phyloP scores from a whole-genome alignment of 2,888 invertebrate species.

The Charanyca ferruginea region DNA sequence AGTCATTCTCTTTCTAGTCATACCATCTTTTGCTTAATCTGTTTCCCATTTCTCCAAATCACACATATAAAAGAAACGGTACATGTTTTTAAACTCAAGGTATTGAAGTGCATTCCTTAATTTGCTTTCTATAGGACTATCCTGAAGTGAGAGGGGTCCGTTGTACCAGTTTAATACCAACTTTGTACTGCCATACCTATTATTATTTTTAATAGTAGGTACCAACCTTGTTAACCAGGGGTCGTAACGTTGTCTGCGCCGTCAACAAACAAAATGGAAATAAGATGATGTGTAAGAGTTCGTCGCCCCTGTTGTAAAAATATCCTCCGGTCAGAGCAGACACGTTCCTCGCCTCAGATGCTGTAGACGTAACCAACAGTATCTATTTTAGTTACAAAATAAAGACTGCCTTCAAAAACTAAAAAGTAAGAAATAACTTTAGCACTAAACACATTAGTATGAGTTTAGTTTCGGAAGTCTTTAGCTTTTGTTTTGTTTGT shows the following conservation, averaged over 20 bases:
- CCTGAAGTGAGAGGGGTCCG: neutral
- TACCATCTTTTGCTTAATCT: neutral
- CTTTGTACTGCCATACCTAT: neutral
- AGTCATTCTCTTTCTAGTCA: neutral
- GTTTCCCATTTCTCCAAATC: too few species aligned
- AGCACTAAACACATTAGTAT: too few species aligned
- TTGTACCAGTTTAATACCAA: neutral
- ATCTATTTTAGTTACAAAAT: conserved; percentile 58
- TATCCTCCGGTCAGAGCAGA: conserved; percentile 59
- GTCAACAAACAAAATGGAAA: conserved; percentile 57
- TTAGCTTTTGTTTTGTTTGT: too few species aligned
- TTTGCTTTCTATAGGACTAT: neutral
- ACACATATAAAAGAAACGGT: too few species aligned
- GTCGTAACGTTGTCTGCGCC: conserved; percentile 45
- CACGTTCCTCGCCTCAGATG: conserved; percentile 44
- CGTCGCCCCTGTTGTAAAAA: conserved; percentile 72
- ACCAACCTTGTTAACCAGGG: conserved; percentile 38
- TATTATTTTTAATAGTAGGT: conserved; percentile 17
- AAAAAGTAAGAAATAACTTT: too few species aligned
- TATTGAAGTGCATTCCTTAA: neutral
- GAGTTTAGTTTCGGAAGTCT: too few species aligned
- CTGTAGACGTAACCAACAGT: conserved; percentile 53
- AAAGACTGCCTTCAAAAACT: too few species aligned
- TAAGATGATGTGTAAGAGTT: conserved; percentile 61
- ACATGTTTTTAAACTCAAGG: neutral